Base-by-base conservation (phyloP, 2,113 vertebrate genomes). In the Amblyopsis rosae region DNA sequence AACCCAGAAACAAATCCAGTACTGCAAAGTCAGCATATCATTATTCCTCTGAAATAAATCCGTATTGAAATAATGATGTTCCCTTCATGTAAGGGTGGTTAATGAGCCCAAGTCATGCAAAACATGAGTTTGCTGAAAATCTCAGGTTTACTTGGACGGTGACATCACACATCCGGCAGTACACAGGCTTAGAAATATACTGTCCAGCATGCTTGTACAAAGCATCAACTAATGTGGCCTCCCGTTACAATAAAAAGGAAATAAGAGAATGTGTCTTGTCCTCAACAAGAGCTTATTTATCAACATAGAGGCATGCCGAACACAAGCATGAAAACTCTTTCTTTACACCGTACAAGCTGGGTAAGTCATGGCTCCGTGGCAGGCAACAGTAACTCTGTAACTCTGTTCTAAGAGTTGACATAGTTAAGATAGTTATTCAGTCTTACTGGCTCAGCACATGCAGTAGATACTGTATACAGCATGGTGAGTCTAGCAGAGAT, bases 241-340 rank as follows among this genome's bases (percentile, higher is more conserved):
- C 79, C 93, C 91, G 87, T 94, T 93, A 90, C 93, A 95, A 81
- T 75, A 51, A 11, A 91, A 94, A 93, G 83, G 94, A 91, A 92
- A 93, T 35, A 51, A 15, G 13, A 51, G 12, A 8, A 51, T 51
- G 3, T 51, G 48, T 49, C 26, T 49, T 49, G 48, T 12, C 82
- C 69, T 91, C 85, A 75, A 94, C 90, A 84, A 87, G 87, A 12
- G 90, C 88, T 67, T 93, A 88, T 70, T 94, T 93, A 84, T 93
- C 89, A 91, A 94, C 91, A 92, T 93, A 93, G 57, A 85, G 90
- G 93, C 70, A 89, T 78, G 70, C 91, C 89, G 88, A 92, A 94
- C 85, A 88, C 90, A 92, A 54, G 92, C 90, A 82, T 93, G 88
- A 91, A 94, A 94, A 90, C 90, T 92, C 74, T 92, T 92, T 89